These are phyloP conservation scores for Atrichornis clamosus DNA, from an alignment of 2,113 vertebrate species.

Conservation along the genomic window DNA sequence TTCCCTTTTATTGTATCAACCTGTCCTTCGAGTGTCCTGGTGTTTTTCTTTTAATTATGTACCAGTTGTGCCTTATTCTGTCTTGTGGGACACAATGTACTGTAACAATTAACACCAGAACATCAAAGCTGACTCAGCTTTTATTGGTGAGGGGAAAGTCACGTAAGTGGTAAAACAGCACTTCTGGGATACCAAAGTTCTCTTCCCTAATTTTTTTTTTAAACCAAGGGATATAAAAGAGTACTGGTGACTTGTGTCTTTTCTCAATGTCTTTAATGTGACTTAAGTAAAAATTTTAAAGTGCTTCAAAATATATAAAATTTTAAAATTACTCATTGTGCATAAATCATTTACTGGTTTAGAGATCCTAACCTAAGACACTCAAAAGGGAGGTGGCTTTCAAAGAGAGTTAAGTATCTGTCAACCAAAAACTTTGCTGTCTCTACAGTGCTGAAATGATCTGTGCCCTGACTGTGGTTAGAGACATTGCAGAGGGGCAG, in stretches of 20 bases:
- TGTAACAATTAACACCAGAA: constrained; percentile 36
- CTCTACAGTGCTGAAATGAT: neutral
- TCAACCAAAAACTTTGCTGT: neutral
- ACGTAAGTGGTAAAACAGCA: neutral
- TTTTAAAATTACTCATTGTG: neutral
- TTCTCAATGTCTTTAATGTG: neutral
- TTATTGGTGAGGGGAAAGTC: neutral
- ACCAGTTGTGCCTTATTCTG: neutral
- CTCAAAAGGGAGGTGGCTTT: neutral
- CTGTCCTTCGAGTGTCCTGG: neutral
- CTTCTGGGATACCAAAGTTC: neutral
- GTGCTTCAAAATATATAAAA: neutral
- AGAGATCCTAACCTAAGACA: neutral
- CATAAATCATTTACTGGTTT: neutral
- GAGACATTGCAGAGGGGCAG: neutral
- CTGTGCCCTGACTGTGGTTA: neutral
- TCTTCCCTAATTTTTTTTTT: no score
- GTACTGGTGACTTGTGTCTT: neutral
- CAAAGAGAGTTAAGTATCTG: neutral
- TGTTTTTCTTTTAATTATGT: constrained; percentile 19
- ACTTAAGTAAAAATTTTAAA: neutral
- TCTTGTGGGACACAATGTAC: neutral
- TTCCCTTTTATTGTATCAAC: neutral
- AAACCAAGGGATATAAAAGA: neutral
- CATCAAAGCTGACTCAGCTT: constrained; percentile 34